Evolutionary conservation across 2,797 vertebrate genomes (phyloP).

Genomic region (Scyliorhinus canicula): DNA sequence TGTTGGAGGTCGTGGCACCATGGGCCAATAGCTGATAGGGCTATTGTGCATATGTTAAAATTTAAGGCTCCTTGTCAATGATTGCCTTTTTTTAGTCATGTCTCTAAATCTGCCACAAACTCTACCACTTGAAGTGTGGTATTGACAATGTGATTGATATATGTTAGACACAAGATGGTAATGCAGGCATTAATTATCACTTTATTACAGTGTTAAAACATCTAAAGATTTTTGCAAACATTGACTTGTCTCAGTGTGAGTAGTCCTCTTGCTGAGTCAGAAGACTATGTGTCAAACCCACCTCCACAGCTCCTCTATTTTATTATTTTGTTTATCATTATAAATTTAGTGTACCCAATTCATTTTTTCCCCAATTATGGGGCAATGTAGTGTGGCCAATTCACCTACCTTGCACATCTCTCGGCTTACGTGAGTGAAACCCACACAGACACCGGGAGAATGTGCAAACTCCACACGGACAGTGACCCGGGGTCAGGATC

Average conservation of each 20-base stretch:
- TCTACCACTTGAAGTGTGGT: not conserved
- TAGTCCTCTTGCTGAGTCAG: not conserved
- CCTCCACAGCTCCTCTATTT: not conserved
- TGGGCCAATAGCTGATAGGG: not conserved
- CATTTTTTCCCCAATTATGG: no score
- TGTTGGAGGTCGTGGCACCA: no score
- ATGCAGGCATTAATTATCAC: not conserved
- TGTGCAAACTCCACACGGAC: no score
- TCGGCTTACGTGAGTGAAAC: no score
- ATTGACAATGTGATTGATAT: not conserved
- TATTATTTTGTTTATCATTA: no score
- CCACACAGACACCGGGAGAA: no score
- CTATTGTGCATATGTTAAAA: not conserved
- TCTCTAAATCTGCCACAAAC: not conserved
- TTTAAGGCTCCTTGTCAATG: not conserved
- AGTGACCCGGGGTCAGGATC: no score
- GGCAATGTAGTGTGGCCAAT: no score
- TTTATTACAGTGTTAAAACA: not conserved
- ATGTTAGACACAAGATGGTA: not conserved
- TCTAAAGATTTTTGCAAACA: not conserved
- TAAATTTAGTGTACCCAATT: no score
- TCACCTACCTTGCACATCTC: no score
- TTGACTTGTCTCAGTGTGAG: not conserved
- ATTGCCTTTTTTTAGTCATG: not conserved
- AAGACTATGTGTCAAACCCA: not conserved